Evolutionary conservation across 2,113 vertebrate genomes (phyloP), one percentile per base, ranked within the genome.

Genomic region (Miniopterus natalensis): DNA sequence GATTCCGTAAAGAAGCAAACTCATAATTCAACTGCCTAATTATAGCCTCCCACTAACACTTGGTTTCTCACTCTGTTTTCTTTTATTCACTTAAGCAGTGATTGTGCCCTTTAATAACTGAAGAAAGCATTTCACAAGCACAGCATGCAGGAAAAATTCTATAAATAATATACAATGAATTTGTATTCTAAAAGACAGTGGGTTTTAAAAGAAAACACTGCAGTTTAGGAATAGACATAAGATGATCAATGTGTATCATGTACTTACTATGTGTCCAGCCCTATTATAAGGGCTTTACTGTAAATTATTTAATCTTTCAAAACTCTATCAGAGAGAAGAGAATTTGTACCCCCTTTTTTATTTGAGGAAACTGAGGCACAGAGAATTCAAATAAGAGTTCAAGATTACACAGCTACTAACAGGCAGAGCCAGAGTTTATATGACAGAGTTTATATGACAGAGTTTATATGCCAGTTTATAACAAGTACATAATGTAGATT

Each of bases 241-340:
- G 8, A 65, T 81, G 92, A 2, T 17, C 36, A 68, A n/a, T 29
- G 3, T 74, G 3, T 47, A 36, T 15, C 27, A 15, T 66, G 61
- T 31, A n/a, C 45, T 84, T 88, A 57, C 18, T 45, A n/a, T 57
- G 25, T 65, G 74, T 13, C 20, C 1, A 0, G 3, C 2, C 18
- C 20, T n/a, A 17, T n/a, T 42, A 61, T 14, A 29, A 45, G 45
- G 14, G 15, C 7, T 61, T 92, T 85, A 36, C 2, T 31, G 42
- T 91, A 25, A 53, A 57, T 42, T 47, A 78, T 78, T 86, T 92
- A 77, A 47, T 87, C 13, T 83, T 84, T 53, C 13, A 89, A 65
- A 90, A 84, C 10, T 21, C 53, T 49, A 2, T 74, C 51, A 18
- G 63, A 74, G 6, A 86, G 20, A 65, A 68, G 40, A 42, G 25